Percentiles rank a stretch among this genome's conserved stretches.
Evolutionary conservation across 2,888 invertebrate genomes (phyloP).

Genomic region (Hyposoter dolosus): DNA sequence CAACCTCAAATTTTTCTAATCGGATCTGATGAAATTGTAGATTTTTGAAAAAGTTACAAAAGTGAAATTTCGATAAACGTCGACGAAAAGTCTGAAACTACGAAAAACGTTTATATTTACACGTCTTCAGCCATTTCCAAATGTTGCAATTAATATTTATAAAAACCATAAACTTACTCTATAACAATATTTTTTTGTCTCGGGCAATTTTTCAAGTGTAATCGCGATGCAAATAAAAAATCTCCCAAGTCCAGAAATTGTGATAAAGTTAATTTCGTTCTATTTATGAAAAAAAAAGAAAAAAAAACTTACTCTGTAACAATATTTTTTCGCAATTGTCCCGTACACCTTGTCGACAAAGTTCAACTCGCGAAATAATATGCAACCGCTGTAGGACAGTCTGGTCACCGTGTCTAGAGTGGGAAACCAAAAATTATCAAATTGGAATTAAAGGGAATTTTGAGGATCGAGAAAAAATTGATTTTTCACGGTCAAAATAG

Average conservation of each 20-base stretch:
- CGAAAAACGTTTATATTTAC: no score
- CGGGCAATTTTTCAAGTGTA: no score
- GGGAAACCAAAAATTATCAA: not conserved
- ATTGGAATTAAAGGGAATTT: not conserved
- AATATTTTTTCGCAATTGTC: conserved; percentile 85
- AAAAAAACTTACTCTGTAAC: conserved; percentile 86
- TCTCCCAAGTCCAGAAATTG: not conserved
- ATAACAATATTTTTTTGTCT: no score
- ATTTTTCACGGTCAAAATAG: not conserved
- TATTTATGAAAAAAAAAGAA: not conserved
- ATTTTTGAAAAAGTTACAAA: no score
- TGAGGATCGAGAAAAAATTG: not conserved
- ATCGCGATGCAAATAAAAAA: not conserved
- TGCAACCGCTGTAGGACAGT: conserved; percentile 81
- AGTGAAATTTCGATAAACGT: no score
- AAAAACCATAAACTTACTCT: no score
- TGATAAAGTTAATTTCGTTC: not conserved
- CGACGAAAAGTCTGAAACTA: no score
- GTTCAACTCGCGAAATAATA: no score
- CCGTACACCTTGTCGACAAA: no score
- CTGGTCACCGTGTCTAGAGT: conserved; percentile 84
- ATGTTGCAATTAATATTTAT: no score
- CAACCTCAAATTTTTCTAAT: no score
- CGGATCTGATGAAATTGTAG: not conserved
- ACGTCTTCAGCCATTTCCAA: no score